These are phyloP conservation scores for Anthopleura sola DNA, from an alignment of 64 coral and sea anemone species.

Conservation along the genomic window DNA sequence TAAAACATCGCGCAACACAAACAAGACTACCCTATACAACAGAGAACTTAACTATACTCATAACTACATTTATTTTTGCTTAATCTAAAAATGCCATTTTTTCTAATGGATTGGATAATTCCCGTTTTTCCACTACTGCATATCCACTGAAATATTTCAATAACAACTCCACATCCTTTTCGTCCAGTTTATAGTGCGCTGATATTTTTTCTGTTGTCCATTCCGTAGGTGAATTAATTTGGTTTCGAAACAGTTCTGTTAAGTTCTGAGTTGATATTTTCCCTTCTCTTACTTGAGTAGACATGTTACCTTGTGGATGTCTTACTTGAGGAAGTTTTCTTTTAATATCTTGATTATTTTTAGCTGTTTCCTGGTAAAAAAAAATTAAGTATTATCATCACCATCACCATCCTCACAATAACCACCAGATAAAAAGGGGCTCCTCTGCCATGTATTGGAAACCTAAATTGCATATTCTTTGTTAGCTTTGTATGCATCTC, in stretches of 20 bases:
- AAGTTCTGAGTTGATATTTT: constrained; percentile 51
- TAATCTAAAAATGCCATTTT: constrained; percentile 56
- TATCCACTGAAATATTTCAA: constrained; percentile 78
- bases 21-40: too few species aligned
- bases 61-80: neutral
- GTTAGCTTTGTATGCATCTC: too few species aligned
- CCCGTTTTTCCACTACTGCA: constrained; percentile 59
- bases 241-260: constrained; percentile 64
- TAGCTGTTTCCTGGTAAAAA: constrained; percentile 11
- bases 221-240: constrained; percentile 41
- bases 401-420: too few species aligned
- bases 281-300: constrained; percentile 30
- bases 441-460: too few species aligned
- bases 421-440: too few species aligned
- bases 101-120: constrained; percentile 62
- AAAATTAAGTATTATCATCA: neutral
- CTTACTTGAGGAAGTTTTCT: constrained; percentile 30
- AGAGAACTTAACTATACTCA: neutral
- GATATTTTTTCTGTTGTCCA: constrained; percentile 72
- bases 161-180: constrained; percentile 38
- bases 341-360: neutral
- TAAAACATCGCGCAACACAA: too few species aligned
- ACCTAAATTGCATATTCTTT: too few species aligned
- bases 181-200: constrained; percentile 64
- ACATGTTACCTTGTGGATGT: neutral